Conservation (phyloP, 2,797 vertebrate species). For the Anolis apletophallus region DNA sequence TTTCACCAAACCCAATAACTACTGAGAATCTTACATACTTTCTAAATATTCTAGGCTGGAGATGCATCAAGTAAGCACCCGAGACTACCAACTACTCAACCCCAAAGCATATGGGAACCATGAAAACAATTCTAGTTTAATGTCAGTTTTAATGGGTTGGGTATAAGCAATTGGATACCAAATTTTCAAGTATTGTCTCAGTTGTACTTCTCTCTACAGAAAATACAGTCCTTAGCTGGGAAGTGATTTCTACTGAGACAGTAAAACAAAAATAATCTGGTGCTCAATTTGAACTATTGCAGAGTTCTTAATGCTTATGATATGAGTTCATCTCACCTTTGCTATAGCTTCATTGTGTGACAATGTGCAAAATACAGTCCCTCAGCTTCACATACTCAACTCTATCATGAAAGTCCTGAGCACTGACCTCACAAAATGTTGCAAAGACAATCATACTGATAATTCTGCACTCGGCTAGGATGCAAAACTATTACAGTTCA, state of each 20-base stretch:
- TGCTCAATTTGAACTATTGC: neutral
- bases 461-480: neutral
- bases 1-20: neutral
- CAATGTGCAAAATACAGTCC: neutral
- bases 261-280: neutral
- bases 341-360: no score
- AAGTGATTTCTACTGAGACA: neutral
- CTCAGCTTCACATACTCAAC: neutral
- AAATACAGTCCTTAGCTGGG: neutral
- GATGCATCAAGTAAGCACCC: neutral
- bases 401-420: neutral
- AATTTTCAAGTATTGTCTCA: neutral
- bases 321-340: no score
- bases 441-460: neutral
- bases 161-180: neutral
- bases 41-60: neutral
- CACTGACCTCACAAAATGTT: neutral
- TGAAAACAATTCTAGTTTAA: neutral
- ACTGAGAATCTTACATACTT: neutral
- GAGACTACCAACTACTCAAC: neutral
- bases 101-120: neutral
- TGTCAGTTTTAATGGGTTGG: neutral
- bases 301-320: neutral
- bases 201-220: neutral
- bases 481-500: slow-evolving; percentile 48